Conservation (phyloP, 1,140 invertebrate species). For the Zaprionus taronus region DNA sequence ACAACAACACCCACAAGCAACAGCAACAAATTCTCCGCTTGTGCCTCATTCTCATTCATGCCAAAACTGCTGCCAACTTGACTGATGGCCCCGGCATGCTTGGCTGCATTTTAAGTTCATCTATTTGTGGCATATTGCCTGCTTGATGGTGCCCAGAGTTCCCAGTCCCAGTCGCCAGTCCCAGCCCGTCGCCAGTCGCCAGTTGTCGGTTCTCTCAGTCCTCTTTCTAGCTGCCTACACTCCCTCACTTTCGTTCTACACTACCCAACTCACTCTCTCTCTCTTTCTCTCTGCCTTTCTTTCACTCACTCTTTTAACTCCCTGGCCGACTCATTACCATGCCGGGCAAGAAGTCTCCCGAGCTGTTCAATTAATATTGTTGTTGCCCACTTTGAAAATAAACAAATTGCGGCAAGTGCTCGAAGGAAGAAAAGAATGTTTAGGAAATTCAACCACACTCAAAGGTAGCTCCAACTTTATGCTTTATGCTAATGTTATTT, state of each 20-base stretch:
- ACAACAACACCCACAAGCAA: slow-evolving; percentile 25
- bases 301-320: not conserved
- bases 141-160: not conserved
- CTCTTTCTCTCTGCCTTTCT: not conserved
- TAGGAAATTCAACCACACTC: slow-evolving; percentile 6
- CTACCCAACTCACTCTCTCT: not conserved
- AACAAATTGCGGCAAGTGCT: slow-evolving; percentile 46
- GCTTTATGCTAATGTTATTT: slow-evolving; percentile 10
- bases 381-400: slow-evolving; percentile 48
- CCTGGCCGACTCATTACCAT: slow-evolving; percentile 33
- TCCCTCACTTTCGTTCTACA: not conserved
- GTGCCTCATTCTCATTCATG: slow-evolving; percentile 73
- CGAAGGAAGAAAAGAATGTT: slow-evolving; percentile 3
- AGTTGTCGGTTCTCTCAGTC: not conserved
- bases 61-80: slow-evolving; percentile 62
- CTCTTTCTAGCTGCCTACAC: not conserved
- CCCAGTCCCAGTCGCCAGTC: slow-evolving; percentile 9
- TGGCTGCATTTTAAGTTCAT: slow-evolving; percentile 83
- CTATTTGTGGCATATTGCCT: slow-evolving; percentile 56
- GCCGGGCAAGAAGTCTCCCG: slow-evolving; percentile 28
- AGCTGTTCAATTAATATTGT: slow-evolving; percentile 59
- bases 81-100: slow-evolving; percentile 78
- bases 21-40: slow-evolving; percentile 19
- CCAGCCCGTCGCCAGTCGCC: too few relatives aligned
- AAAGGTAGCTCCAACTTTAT: not conserved